Evolutionary conservation across 2,113 vertebrate species (phyloP), one percentile per base, ranked within the genome.

Genomic region (Epinephelus cyanopodus): DNA sequence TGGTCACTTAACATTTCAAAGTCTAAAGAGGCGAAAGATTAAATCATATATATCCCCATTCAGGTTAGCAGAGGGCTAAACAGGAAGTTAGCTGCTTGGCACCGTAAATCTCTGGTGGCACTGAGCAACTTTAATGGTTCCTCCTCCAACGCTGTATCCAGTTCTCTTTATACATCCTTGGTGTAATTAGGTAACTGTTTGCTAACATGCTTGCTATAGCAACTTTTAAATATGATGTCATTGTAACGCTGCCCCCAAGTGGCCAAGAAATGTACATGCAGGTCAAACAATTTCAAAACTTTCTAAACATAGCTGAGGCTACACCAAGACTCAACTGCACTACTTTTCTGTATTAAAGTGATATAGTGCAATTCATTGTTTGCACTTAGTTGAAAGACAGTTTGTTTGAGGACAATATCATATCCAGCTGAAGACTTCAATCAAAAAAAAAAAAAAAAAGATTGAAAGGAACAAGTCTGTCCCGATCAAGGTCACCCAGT

Each of bases 391-490:
- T 66, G 37, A 62, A 78, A 63, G 65, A 29, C 29, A 29, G 42
- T 45, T 42, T 42, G 42, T 42, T 45, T 3, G 12, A 45, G 11
- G 64, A 57, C 23, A 76, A 48, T 19, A 68, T 47, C 2, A 4
- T 70, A 19, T 33, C 65, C 65, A 29, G 39, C 33, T 78, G 14
- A 84, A 68, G 45, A 72, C 69, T 64, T 48, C 1, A 39, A 45
- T 23, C 33, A 76, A 71, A 62, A 27, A 80, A 47, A n/a, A 76
- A 71, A 62, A 27, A 80, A 47, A n/a, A 62, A 25, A 27, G 33
- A 77, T 3, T 25, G 12, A 77, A 42, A 33, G 12, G 33, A 77
- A 86, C 37, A 72, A 6, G n/a, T n/a, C n/a, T n/a, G n/a, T n/a
- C n/a, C n/a, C n/a, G n/a, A n/a, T n/a, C n/a, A n/a, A n/a, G n/a